phyloP scores from a whole-genome alignment of 53 echinoderm and acorn worm species.

The Glandiceps talaboti region DNA sequence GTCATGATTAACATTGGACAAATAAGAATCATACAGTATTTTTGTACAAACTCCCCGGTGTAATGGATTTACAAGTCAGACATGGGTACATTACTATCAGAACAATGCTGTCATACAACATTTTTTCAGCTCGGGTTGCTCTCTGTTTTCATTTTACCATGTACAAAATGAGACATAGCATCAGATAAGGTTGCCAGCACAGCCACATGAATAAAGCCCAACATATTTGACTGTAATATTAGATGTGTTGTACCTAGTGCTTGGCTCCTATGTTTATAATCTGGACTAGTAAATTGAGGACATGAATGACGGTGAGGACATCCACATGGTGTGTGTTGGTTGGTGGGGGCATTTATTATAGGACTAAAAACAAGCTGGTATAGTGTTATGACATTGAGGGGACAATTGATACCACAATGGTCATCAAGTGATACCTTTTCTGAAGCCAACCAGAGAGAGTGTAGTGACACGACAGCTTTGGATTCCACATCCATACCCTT shows the following conservation, averaged over 20 bases:
- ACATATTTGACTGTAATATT: background rate
- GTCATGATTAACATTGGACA: no score
- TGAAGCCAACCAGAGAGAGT: background rate
- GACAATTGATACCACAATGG: background rate
- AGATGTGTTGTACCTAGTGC: no score
- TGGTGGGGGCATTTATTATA: no score
- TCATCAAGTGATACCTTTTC: background rate
- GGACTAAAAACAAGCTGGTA: no score
- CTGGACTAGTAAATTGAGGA: no score
- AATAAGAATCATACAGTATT: no score
- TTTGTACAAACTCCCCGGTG: no score
- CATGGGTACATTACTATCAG: background rate
- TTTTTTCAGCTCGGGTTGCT: background rate
- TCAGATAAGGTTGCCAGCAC: background rate
- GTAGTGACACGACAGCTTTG: background rate
- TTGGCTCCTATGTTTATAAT: no score
- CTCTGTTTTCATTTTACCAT: background rate
- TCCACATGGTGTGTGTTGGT: no score
- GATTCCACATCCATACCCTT: background rate
- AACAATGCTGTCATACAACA: background rate
- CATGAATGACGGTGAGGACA: no score
- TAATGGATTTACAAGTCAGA: background rate
- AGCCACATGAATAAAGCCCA: background rate
- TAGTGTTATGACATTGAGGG: background rate
- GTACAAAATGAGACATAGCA: background rate